Base-by-base conservation (phyloP, 2,113 vertebrate genomes). In the Porphyrio hochstetteri region DNA sequence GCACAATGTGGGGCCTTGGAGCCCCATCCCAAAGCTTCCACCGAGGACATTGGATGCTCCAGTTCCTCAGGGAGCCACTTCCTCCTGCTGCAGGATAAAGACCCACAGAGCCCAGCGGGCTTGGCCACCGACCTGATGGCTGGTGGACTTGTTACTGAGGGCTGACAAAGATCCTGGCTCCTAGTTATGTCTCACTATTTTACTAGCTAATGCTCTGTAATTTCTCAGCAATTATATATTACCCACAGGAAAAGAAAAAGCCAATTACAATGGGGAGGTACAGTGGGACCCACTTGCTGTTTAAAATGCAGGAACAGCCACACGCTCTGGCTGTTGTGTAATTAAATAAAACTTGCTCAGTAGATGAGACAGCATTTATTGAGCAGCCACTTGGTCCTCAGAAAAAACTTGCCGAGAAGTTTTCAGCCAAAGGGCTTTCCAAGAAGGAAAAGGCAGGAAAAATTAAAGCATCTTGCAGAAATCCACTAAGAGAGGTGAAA, bases 231-330 rank as follows among this genome's bases (percentile, higher is more conserved):
- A 67, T 88, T 83, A 33, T 50, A 2, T 13, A 12, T 67, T 35
- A 44, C 40, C 64, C 77, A 42, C 21, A 27, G 81, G 42, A 13
- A 35, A 44, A 31, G 28, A 42, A 60, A 55, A 16, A 2, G 57
- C 24, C 53, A 88, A 84, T 71, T 13, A 15, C 7, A 7, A 21
- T 9, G 61, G 31, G 64, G 91, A 92, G 72, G 33, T 40, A 65
- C 80, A 68, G 81, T 36, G 79, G 63, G 89, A 94, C 59, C 52
- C 4, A 1, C 19, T 57, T 33, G 63, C 64, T 24, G 2, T 59
- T 87, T 92, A 31, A 74, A 81, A 94, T 70, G 81, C 88, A 91
- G 86, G 65, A 56, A 11, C 44, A 92, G 85, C 79, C 82, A 33
- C 63, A 5, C 2, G 0, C 53, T 35, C 28, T 28, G 33, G 88